These are phyloP conservation scores for Grantiella picta DNA, from an alignment of 2,113 vertebrate species.

Conservation along the genomic window DNA sequence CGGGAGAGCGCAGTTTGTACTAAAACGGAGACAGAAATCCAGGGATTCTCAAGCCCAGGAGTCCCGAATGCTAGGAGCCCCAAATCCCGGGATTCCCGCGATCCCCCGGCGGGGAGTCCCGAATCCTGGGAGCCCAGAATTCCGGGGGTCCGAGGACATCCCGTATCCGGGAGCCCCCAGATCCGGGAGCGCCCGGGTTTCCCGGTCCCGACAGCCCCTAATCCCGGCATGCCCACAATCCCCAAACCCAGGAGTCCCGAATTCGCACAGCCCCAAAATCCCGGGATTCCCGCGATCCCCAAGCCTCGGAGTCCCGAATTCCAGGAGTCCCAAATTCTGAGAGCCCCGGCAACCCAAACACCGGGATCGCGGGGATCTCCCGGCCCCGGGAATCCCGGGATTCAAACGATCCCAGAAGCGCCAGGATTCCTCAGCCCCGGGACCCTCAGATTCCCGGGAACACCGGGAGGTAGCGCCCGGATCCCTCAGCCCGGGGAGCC, in stretches of 20 bases:
- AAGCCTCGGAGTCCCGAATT: neutral
- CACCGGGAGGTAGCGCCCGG: neutral
- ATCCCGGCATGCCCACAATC: neutral
- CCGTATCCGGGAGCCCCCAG: neutral
- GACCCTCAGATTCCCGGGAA: neutral
- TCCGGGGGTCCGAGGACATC: too few species aligned
- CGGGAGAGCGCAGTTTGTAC: neutral
- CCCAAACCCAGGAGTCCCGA: neutral
- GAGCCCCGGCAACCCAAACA: too few species aligned
- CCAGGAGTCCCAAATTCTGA: neutral
- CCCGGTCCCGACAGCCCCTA: neutral
- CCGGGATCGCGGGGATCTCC: too few species aligned
- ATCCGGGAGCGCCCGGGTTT: neutral
- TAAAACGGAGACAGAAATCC: neutral
- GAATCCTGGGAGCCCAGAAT: neutral
- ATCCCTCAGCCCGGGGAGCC: neutral
- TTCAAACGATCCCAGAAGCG: neutral
- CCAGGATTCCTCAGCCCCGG: too few species aligned
- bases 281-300: neutral
- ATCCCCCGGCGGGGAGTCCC: neutral
- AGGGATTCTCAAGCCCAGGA: neutral
- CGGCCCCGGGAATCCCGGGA: neutral
- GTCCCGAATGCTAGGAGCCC: neutral
- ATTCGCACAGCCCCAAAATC: neutral
- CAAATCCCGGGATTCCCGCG: neutral